phyloP scores from a whole-genome alignment of 64 coral and sea anemone species.

The Actinia equina region DNA sequence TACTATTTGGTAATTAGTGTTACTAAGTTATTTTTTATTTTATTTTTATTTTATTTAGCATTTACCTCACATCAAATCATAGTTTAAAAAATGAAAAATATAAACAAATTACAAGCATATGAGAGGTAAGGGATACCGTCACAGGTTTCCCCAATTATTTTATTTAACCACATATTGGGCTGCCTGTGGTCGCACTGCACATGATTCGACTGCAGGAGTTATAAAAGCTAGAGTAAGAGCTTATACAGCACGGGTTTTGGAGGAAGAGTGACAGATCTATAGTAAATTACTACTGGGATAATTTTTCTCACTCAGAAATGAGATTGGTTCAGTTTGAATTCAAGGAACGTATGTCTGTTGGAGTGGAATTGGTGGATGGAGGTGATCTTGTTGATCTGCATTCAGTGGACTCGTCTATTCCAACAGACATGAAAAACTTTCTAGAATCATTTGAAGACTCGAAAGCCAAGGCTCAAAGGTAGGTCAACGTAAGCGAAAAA shows the following conservation, averaged over 20 bases:
- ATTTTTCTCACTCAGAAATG: constrained; percentile 24
- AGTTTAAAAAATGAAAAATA: no score
- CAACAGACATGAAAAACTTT: constrained; percentile 76
- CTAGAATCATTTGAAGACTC: constrained; percentile 54
- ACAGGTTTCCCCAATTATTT: no score
- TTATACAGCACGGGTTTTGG: neutral
- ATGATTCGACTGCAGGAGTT: no score
- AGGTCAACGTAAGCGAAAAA: neutral
- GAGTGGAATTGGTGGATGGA: constrained; percentile 69
- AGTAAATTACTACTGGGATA: neutral
- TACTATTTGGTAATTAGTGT: no score
- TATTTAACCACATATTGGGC: no score
- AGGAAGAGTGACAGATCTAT: neutral
- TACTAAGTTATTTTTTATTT: no score
- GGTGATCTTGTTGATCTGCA: constrained; percentile 77
- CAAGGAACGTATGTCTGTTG: constrained; percentile 53
- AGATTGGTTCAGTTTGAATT: constrained; percentile 85
- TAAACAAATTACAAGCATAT: no score
- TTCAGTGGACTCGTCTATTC: constrained; percentile 60
- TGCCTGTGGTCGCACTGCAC: no score
- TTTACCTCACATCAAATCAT: no score
- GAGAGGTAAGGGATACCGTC: no score
- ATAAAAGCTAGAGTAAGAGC: no score
- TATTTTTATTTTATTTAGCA: no score
- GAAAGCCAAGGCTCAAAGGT: constrained; percentile 59